These are phyloP conservation scores for Rotaria socialis DNA, from an alignment of 2,888 invertebrate species.

Conservation along the genomic window DNA sequence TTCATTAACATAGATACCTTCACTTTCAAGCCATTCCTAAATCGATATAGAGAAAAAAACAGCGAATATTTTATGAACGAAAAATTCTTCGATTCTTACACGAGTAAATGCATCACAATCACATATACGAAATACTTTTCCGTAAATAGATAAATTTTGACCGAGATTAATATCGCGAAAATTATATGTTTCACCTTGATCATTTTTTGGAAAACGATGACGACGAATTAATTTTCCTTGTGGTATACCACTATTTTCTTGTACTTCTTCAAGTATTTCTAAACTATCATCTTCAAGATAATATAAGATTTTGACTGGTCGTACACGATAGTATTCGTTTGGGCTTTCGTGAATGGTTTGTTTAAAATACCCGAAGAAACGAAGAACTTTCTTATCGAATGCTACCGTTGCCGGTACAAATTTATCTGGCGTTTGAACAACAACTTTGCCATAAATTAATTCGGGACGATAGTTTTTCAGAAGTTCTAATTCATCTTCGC, in stretches of 20 bases:
- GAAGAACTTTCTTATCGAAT: conserved; percentile 65
- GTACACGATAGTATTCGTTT: conserved; percentile 68
- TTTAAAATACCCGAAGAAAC: conserved; percentile 76
- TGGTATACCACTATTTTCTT: conserved; percentile 60
- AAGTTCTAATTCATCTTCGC: conserved; percentile 57
- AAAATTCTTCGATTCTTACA: conserved; percentile 60
- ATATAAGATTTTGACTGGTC: conserved; percentile 58
- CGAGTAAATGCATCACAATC: conserved; percentile 76
- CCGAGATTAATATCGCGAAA: conserved; percentile 83
- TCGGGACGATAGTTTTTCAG: conserved; percentile 59
- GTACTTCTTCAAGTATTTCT: conserved; percentile 57
- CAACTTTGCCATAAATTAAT: conserved; percentile 59
- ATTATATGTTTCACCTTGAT: conserved; percentile 69
- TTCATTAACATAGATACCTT: conserved; percentile 72
- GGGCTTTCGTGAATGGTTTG: conserved; percentile 74
- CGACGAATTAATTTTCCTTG: conserved; percentile 72
- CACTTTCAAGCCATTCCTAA: conserved; percentile 75
- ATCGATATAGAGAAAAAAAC: not conserved
- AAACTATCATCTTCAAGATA: conserved; percentile 61
- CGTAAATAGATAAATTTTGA: conserved; percentile 73
- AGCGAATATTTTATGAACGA: too few species aligned
- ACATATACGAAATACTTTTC: conserved; percentile 73
- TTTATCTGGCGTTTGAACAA: conserved; percentile 58
- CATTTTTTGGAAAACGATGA: conserved; percentile 72
- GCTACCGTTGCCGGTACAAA: conserved; percentile 60